Base-by-base conservation (phyloP, 2,888 invertebrate species). In the Heliconius sara region DNA sequence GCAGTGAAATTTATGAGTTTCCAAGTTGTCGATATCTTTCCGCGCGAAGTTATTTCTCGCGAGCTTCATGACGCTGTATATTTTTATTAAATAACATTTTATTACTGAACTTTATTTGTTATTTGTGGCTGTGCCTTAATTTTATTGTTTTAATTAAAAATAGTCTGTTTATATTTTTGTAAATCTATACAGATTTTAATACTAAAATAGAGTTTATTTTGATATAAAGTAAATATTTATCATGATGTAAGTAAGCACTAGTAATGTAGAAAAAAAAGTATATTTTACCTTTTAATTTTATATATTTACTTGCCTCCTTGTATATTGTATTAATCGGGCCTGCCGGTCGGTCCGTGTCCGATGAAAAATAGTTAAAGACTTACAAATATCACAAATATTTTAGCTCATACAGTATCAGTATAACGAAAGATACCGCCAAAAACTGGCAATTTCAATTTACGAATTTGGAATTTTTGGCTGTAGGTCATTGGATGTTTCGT, bases 1-100 rank as follows among this genome's bases (percentile, higher is more conserved):
- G 30, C 66, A 65, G 65, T 78, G 34, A 52, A 78, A 78, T 78
- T 78, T 78, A 78, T 78, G 65, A 72, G 71, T 72, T 78, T 78
- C 72, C 71, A 72, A 78, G 72, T 78, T 30, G 78, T 78, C 78
- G 65, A 78, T 78, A 78, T 78, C 65, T 25, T 47, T 72, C 72
- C 6, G 47, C 30, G 52, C 72, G 34, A 65, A 78, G 63, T 78
- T 75, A 75, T 73, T 73, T 60, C 75, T 66, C 65, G 75, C 43
- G 47, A 7, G 65, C 47, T 66, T 65, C 65, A 75, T 66, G 65
- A 47, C 27, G 66, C 65, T 75, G 47, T 75, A 75, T 75, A 75
- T 75, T 75, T 75, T 75, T 75, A 66, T 75, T 75, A 75, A 75
- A 75, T 65, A 65, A 65, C n/a, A 75, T 66, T 75, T 75, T 75